Evolutionary conservation across 2,797 vertebrate genomes (phyloP), one percentile per base, ranked within the genome.

Genomic region (Myotis pilosus): DNA sequence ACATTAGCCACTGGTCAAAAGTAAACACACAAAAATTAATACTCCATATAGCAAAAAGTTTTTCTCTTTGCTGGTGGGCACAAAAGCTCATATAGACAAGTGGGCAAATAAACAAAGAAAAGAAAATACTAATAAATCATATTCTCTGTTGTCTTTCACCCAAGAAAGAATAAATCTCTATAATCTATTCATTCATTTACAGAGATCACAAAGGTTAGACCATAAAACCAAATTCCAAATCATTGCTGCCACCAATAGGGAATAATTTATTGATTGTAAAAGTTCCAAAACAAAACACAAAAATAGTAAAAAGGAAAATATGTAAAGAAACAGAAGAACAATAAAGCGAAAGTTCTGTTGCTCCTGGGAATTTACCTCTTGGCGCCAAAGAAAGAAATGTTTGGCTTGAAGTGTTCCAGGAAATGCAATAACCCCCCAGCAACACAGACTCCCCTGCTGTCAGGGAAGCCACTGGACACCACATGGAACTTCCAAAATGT

Each of bases 61-160:
- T 13, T 66, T 64, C 5, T 85, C 10, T 71, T 95, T 87, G 13
- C 23, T 91, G n/a, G 11, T 16, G 30, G 22, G 15, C 9, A 62
- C 8, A 16, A 47, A 30, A 92, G 7, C 55, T 89, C n/a, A 64
- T 87, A 30, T 33, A 89, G 10, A 72, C 23, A 80, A 76, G 47
- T 33, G 80, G 13, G 60, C 6, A 87, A 75, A 71, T 57, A 87
- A 85, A 57, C 12, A 87, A 91, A 88, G 23, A 90, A 82, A 85
- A 76, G n/a, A 81, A 72, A 80, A 25, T 36, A 41, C 23, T 87
- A 47, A 55, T 38, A 94, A 89, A 30, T 16, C 30, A 75, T 47
- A 64, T 68, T 82, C 16, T 53, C 36, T 74, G 8, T 82, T 78
- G 13, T 41, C n/a, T 86, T 10, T 78, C 55, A 75, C 25, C 3